These are phyloP conservation scores for Sebastes diaconus DNA, from an alignment of 2,797 vertebrate genomes.

Conservation along the genomic window DNA sequence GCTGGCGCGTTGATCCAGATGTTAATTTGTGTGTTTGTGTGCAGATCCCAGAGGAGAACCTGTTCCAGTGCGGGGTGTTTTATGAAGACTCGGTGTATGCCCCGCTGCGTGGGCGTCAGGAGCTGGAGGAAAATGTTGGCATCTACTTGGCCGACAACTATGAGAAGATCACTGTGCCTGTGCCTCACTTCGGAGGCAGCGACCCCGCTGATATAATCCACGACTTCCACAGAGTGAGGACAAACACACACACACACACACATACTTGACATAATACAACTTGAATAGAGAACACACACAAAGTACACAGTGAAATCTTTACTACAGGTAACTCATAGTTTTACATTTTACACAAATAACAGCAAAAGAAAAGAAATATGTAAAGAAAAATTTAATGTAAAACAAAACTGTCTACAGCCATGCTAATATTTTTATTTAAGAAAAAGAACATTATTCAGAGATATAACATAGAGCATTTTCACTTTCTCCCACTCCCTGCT, in stretches of 20 bases:
- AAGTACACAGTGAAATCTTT: not conserved
- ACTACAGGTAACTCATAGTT: not conserved
- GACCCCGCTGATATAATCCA: conserved; percentile 94
- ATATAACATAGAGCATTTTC: too few relatives aligned
- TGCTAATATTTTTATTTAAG: too few relatives aligned
- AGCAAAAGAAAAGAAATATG: not conserved
- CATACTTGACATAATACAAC: not conserved
- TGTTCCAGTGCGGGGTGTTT: conserved; percentile 89
- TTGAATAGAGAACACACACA: not conserved
- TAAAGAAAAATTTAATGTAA: not conserved
- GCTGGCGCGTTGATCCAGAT: not conserved
- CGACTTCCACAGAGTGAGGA: conserved; percentile 77
- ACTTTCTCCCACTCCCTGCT: too few relatives aligned
- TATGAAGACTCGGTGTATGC: conserved; percentile 89
- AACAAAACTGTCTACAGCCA: not conserved
- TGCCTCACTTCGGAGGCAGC: conserved; percentile 91
- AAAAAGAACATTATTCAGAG: too few relatives aligned
- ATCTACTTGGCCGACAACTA: conserved; percentile 94
- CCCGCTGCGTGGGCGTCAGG: conserved; percentile 83
- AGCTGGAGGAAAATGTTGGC: conserved; percentile 92
- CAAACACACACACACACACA: not conserved
- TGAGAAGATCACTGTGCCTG: conserved; percentile 90
- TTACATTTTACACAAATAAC: not conserved
- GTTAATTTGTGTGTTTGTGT: not conserved
- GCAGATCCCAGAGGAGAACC: conserved; percentile 88